Percentiles rank a stretch among this genome's conserved stretches.
Evolutionary conservation across 1,140 invertebrate genomes (phyloP).

Genomic region (Brachionus manjavacas): DNA sequence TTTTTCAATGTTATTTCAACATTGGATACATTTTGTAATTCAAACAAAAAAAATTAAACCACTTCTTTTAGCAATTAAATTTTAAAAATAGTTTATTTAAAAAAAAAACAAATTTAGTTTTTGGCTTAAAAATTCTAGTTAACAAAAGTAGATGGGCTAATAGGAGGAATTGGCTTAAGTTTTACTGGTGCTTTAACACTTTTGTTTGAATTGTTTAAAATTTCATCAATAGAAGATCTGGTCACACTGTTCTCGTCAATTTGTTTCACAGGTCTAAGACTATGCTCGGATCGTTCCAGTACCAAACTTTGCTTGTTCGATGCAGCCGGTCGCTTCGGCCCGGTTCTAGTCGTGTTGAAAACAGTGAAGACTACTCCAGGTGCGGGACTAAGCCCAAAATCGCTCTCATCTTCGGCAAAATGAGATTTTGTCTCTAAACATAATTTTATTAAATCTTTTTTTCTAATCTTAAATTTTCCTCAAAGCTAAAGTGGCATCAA

Average conservation of each 20-base stretch:
- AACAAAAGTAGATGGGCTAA: background rate
- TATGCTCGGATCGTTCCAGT: background rate
- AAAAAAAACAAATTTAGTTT: background rate
- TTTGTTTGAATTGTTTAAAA: conserved; percentile 1
- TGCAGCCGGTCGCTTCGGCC: conserved; percentile 13
- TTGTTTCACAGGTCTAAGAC: conserved; percentile 5
- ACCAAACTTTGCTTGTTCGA: conserved; percentile 4
- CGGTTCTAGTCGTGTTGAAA: conserved; percentile 9
- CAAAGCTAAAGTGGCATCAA: background rate
- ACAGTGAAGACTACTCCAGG: conserved; percentile 37
- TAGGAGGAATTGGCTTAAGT: conserved; percentile 18
- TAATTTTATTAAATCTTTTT: background rate
- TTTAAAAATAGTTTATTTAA: background rate
- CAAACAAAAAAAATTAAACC: too few species aligned
- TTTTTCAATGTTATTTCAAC: too few species aligned
- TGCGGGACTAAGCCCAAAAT: background rate
- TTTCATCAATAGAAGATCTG: conserved; percentile 8
- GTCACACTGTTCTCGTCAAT: background rate
- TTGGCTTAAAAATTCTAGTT: background rate
- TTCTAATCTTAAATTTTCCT: background rate
- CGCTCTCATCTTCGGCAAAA: conserved; percentile 3
- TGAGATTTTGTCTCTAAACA: background rate
- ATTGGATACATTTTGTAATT: too few species aligned
- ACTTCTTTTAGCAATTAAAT: too few species aligned
- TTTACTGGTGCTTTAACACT: background rate